Evolutionary conservation across 2,113 vertebrate genomes (phyloP).

Genomic region (Eublepharis macularius): DNA sequence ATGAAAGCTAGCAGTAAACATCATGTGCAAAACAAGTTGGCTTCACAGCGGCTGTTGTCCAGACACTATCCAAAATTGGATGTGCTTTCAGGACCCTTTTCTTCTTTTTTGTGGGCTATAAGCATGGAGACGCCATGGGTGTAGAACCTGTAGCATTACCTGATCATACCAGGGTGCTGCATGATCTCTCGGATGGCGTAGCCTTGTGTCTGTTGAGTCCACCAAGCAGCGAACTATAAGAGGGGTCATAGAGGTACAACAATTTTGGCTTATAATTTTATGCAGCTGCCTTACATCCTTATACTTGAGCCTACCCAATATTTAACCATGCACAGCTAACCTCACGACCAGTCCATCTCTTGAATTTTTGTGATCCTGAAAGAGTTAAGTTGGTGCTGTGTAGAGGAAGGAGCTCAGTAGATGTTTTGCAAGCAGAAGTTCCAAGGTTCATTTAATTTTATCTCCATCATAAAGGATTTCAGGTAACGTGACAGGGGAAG

Average conservation of each 20-base stretch:
- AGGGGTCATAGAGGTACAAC: too few relatives aligned
- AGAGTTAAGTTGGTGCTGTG: neutral
- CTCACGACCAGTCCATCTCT: slow-evolving; percentile 13
- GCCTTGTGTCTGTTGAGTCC: neutral
- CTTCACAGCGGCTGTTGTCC: neutral
- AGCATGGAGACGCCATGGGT: neutral
- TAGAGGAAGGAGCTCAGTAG: too few relatives aligned
- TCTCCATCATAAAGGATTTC: neutral
- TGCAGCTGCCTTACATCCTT: too few relatives aligned
- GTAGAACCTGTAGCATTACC: neutral
- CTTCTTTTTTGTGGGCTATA: neutral
- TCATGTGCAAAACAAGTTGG: neutral
- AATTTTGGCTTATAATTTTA: too few relatives aligned
- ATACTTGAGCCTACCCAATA: too few relatives aligned
- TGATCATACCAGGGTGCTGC: neutral
- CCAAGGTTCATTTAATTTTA: neutral
- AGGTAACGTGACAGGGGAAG: too few relatives aligned
- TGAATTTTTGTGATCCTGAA: slow-evolving; percentile 36
- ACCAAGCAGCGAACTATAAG: neutral
- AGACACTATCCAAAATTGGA: neutral
- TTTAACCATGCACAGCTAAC: too few relatives aligned
- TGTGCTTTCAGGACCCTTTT: neutral
- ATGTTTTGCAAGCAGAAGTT: neutral
- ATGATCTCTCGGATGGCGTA: neutral
- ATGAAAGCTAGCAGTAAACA: neutral